A percentile compares a stretch with the other conserved stretches of the same genome.
These are phyloP conservation scores for Ophiothrix spiculata DNA, from an alignment of 35 echinoderm and acorn worm genomes.

Conservation along the genomic window DNA sequence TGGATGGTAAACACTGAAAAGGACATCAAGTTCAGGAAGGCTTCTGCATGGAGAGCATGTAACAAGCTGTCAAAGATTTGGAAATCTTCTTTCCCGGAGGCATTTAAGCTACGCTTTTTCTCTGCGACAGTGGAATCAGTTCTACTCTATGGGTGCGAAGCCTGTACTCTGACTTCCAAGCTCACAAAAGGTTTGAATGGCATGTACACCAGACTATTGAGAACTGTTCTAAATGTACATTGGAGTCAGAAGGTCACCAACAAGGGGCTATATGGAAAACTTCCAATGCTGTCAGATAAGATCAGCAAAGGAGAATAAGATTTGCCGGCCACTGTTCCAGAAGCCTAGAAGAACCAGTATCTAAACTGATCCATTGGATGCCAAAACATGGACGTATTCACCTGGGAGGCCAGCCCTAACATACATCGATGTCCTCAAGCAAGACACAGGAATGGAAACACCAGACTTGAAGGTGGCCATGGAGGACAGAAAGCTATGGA, in stretches of 20 bases:
- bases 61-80: not conserved
- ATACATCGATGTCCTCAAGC: no score
- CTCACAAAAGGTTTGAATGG: not conserved
- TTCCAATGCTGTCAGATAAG: not conserved
- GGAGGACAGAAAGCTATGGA: no score
- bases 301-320: not conserved
- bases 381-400: no score
- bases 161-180: not conserved
- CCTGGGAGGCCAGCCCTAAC: no score
- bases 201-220: not conserved
- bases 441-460: no score
- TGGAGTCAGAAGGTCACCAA: slow-evolving; percentile 5
- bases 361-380: no score
- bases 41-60: not conserved
- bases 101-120: not conserved
- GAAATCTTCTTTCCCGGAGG: not conserved
- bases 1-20: not conserved
- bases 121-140: slow-evolving; percentile 7
- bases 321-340: slow-evolving; percentile 16
- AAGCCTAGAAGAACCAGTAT: not conserved
- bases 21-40: slow-evolving; percentile 7
- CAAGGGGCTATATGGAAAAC: slow-evolving; percentile 3
- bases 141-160: slow-evolving; percentile 18
- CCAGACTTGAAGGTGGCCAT: no score
- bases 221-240: not conserved